Conservation (phyloP, 2,113 vertebrate species). For the Galbula dea region DNA sequence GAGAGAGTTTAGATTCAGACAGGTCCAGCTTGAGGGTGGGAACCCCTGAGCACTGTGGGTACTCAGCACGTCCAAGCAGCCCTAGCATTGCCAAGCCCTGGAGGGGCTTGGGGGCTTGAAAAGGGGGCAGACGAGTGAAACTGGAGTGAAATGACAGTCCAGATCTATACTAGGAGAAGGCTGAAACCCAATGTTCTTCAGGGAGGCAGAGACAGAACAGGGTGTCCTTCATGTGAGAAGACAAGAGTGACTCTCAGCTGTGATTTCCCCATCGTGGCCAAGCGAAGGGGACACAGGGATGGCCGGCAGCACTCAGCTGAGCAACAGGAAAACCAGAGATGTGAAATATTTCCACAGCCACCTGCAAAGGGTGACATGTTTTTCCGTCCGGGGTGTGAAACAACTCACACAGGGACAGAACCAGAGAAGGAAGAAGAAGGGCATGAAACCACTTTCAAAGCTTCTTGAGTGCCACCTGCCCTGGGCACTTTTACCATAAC, state of each 20-base stretch:
- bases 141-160: not conserved
- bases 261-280: not conserved
- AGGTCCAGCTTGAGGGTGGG: accelerated
- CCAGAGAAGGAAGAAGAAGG: not conserved
- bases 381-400: not conserved
- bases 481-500: accelerated
- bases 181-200: not conserved
- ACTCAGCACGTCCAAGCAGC: not conserved
- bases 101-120: not conserved
- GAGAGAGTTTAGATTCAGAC: not conserved
- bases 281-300: accelerated
- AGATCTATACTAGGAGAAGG: not conserved
- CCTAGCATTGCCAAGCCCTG: not conserved
- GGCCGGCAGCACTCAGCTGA: not conserved
- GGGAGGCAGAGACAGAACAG: not conserved
- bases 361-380: not conserved
- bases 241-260: not conserved
- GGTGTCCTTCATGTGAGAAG: not conserved
- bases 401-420: not conserved
- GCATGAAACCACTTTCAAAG: not conserved
- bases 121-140: not conserved
- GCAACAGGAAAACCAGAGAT: slow-evolving; percentile 46
- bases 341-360: not conserved
- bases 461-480: not conserved
- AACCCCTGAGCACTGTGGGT: accelerated